Conservation (phyloP, 2,888 invertebrate species). For the Drosophila paucipuncta region DNA sequence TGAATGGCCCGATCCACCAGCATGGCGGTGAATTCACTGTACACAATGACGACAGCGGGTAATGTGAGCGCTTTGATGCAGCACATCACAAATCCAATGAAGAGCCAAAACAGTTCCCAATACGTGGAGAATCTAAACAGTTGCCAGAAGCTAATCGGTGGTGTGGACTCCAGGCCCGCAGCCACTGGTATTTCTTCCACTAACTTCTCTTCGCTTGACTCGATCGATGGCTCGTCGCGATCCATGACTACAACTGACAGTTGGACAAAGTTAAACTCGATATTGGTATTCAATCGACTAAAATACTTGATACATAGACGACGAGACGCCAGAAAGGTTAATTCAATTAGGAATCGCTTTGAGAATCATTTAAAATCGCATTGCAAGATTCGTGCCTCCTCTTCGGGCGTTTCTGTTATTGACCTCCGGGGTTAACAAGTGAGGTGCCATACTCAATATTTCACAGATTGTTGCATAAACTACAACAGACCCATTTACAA, state of each 20-base stretch:
- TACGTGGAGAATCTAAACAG: conserved; percentile 87
- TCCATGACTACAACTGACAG: conserved; percentile 66
- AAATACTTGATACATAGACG: conserved; percentile 4
- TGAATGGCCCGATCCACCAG: conserved; percentile 89
- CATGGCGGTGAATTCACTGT: conserved; percentile 90
- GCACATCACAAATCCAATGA: conserved; percentile 87
- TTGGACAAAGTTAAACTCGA: conserved; percentile 21
- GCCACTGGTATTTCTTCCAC: conserved; percentile 71
- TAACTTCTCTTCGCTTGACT: conserved; percentile 69
- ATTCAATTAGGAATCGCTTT: conserved; percentile 70
- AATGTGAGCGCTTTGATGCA: conserved; percentile 88
- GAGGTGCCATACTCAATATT: conserved; percentile 37
- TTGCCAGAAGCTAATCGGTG: conserved; percentile 76
- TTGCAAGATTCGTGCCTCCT: conserved; percentile 48
- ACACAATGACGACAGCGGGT: conserved; percentile 89
- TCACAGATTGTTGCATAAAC: conserved; percentile 29
- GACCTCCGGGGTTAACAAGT: conserved; percentile 75
- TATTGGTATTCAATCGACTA: conserved; percentile 43
- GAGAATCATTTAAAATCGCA: conserved; percentile 30
- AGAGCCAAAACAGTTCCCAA: conserved; percentile 87
- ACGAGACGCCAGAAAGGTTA: conserved; percentile 66
- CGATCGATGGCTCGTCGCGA: conserved; percentile 72
- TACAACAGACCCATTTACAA: background rate
- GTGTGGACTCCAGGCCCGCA: conserved; percentile 70
- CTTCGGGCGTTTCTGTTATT: conserved; percentile 54